A percentile compares a stretch with the other conserved stretches of the same genome.
phyloP scores from a whole-genome alignment of 2,888 invertebrate genomes.

The Sphaeridia pumilis region DNA sequence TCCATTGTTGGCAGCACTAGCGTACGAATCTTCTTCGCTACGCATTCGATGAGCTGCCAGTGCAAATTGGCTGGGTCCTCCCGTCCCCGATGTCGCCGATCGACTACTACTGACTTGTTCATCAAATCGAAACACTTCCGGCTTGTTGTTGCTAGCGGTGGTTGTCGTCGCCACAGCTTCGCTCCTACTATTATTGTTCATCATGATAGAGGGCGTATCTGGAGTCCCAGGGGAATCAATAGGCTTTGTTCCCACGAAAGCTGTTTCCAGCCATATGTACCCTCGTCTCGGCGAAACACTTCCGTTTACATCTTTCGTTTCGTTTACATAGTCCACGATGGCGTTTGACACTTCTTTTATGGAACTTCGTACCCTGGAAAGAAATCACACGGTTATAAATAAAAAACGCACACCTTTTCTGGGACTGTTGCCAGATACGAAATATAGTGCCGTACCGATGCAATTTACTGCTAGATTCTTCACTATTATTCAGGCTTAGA shows the following conservation, averaged over 20 bases:
- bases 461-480: conserved; percentile 33
- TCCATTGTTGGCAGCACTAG: conserved; percentile 9
- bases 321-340: conserved; percentile 74
- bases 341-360: conserved; percentile 88
- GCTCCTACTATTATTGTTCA: conserved; percentile 20
- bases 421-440: neutral
- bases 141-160: neutral
- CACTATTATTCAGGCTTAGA: conserved; percentile 34
- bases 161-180: neutral
- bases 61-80: too few relatives aligned
- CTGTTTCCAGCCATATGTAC: conserved; percentile 83
- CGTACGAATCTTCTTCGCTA: neutral
- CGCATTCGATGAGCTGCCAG: neutral
- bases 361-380: conserved; percentile 66
- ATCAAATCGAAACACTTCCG: conserved; percentile 16
- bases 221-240: conserved; percentile 77
- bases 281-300: conserved; percentile 39
- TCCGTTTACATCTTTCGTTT: conserved; percentile 31
- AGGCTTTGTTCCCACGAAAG: conserved; percentile 68
- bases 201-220: conserved; percentile 39
- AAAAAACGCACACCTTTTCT: neutral
- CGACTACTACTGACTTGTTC: neutral
- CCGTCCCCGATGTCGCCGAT: neutral
- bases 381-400: too few relatives aligned
- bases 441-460: conserved; percentile 25